These are phyloP conservation scores for Drymonia ruficornis DNA, from an alignment of 2,888 invertebrate species.

Conservation along the genomic window DNA sequence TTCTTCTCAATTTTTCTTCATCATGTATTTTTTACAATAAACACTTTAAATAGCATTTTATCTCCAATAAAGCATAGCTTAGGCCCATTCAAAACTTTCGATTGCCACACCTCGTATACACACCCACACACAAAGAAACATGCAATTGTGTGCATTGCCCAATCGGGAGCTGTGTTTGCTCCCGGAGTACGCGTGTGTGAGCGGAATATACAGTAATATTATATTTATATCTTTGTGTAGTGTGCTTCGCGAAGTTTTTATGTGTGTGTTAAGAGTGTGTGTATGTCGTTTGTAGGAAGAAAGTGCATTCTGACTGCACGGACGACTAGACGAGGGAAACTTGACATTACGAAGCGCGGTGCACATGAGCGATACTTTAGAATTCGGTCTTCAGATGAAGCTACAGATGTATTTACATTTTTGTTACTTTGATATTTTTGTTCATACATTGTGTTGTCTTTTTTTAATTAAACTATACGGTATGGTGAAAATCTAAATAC, in stretches of 20 bases:
- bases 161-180: constrained; percentile 11
- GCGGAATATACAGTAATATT: constrained; percentile 4
- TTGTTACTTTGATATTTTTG: too few relatives aligned
- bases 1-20: too few relatives aligned
- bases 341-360: constrained; percentile 54
- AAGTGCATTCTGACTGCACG: constrained; percentile 80
- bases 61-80: constrained; percentile 33
- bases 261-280: constrained; percentile 32
- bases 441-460: too few relatives aligned
- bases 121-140: constrained; percentile 11
- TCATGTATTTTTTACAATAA: too few relatives aligned
- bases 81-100: constrained; percentile 41
- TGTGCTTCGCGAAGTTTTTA: constrained; percentile 29
- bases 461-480: too few relatives aligned
- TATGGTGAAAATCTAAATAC: too few relatives aligned
- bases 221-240: too few relatives aligned
- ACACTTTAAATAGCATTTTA: constrained; percentile 32
- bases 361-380: constrained; percentile 23
- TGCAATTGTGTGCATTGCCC: constrained; percentile 25
- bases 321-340: constrained; percentile 75
- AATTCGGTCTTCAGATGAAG: constrained; percentile 43
- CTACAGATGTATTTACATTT: too few relatives aligned
- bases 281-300: constrained; percentile 62
- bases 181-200: neutral
- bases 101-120: constrained; percentile 33